Percentiles rank a stretch among this genome's conserved stretches.
Conservation (phyloP, 2,888 invertebrate genomes). For the Ophion obscuratus region DNA sequence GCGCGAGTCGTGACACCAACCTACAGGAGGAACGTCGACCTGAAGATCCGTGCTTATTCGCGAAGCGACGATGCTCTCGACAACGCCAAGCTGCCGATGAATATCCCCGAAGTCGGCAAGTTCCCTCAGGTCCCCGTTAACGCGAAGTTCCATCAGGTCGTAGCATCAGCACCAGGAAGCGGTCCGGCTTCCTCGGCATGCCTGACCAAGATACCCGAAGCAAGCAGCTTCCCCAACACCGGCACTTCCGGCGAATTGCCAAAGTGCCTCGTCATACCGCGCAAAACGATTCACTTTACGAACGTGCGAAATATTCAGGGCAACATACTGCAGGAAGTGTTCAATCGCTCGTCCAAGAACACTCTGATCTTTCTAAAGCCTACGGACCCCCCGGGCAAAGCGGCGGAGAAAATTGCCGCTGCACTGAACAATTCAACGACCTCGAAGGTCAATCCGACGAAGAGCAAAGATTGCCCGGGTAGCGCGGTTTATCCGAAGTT, state of each 20-base stretch:
- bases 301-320: conserved; percentile 66
- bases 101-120: neutral
- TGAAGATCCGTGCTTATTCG: conserved; percentile 36
- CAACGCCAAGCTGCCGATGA: neutral
- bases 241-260: conserved; percentile 23
- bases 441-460: conserved; percentile 31
- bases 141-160: conserved; percentile 18
- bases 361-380: conserved; percentile 73
- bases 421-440: conserved; percentile 13
- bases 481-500: conserved; percentile 48
- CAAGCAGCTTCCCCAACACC: neutral
- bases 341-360: conserved; percentile 68
- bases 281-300: conserved; percentile 63
- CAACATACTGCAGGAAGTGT: conserved; percentile 70
- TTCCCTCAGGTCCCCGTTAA: neutral
- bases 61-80: conserved; percentile 25
- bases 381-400: conserved; percentile 61
- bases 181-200: neutral
- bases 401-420: conserved; percentile 52
- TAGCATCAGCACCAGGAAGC: neutral
- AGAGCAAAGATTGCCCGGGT: conserved; percentile 38
- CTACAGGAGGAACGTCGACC: conserved; percentile 68
- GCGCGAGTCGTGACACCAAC: conserved; percentile 71
- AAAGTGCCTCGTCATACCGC: conserved; percentile 53
- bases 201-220: conserved; percentile 27